Base-by-base conservation (phyloP, 2,113 vertebrate genomes). In the Brevimyrus niger region DNA sequence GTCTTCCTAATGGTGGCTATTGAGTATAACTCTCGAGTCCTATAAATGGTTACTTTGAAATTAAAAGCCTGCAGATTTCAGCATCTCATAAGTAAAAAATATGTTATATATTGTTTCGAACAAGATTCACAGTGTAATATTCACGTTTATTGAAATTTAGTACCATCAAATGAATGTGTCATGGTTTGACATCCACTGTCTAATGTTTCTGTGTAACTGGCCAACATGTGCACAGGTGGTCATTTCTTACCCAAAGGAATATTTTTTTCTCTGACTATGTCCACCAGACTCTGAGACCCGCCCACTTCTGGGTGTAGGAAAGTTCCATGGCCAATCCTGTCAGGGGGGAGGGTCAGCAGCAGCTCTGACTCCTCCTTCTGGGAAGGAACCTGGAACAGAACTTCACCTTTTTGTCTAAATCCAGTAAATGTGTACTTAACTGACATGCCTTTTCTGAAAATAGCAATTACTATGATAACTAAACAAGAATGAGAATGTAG, bases 241-340 rank as follows among this genome's bases (percentile, higher is more conserved):
- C 8, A 31, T 82, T 87, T 87, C 91, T 96, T 94, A 99, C 98
- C 98, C 2, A 99, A 94, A 1, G 98, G 98, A 90, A 97, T 98
- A 10, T 61, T 95, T 55, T 96, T 94, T 87, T 95, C 94, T 58
- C 92, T 94, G 80, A 99, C 97, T 91, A 96, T 96, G 31, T 97
- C 94, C 76, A 98, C 97, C n/a, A 98, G 94, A 87, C 95, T 94
- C 65, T 95, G 92, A 73, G 97, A 96, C 50, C 95, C 97, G 5
- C 94, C 92, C 27, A 95, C 91, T 69, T 96, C 90, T 1, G 96
- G 95, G 87, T 95, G 97, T 50, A 99, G 95, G 90, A 97, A 99
- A 1, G 98, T 99, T 3, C 98, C 98, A 0, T 99, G 98, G 27
- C 98, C 98, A 3, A 99, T 99, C 94, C 98, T 95, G 93, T 96